Evolutionary conservation across 2,113 vertebrate genomes (phyloP), one percentile per base, ranked within the genome.

Genomic region (Erythrocebus patas): DNA sequence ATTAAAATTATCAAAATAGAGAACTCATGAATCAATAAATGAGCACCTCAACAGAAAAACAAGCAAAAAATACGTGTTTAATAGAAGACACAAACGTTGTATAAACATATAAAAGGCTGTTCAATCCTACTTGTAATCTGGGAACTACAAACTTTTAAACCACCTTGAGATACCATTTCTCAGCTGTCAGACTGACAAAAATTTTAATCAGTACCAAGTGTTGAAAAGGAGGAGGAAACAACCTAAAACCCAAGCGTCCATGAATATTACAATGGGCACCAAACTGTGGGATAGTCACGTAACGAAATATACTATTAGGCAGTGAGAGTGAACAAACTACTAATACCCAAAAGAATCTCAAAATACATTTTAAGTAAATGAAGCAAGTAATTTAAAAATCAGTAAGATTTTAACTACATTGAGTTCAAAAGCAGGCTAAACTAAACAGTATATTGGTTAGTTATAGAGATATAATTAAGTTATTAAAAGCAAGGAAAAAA

Each of bases 1-100:
- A 92, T 68, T 81, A 83, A 96, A 92, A 83, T 40, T 82, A 59
- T 83, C 23, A 75, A 94, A 88, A 61, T 35, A 76, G 55, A 76
- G 40, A 70, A 91, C 43, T 86, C 45, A 88, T 30, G 35, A 59
- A 80, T 88, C 43, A 55, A 75, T 57, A 78, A 93, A 80, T 11
- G 43, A 61, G 70, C 68, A 84, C 89, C 23, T 35, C 22, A 89
- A 75, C n/a, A 87, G 57, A 94, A 81, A 94, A 91, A 73, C 27
- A 38, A 35, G 32, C 81, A 76, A 78, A 86, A 91, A 61, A 57
- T 20, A 55, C 12, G 6, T 40, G 20, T 35, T 94, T 64, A 81
- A 45, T 3, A 85, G 43, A 91, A 55, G 64, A 85, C n/a, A 81
- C 20, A 52, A 80, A 94, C 81, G 75, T 80, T 70, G 50, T 50